Base-by-base conservation (phyloP, 2,797 vertebrate species). In the Tachyglossus aculeatus region DNA sequence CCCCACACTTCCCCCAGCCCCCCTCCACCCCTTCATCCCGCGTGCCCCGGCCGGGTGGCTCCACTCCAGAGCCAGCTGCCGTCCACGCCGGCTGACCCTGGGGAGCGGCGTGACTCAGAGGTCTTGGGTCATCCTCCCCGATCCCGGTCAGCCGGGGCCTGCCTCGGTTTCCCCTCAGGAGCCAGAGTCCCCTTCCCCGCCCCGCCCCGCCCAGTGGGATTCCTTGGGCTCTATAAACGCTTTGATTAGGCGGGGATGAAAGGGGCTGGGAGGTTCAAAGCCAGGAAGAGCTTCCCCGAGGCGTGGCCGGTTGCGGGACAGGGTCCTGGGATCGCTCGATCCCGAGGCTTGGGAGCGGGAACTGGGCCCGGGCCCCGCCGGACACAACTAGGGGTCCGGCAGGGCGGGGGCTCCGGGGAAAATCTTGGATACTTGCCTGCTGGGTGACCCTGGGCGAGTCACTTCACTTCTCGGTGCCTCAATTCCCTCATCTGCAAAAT, bases 241-340 rank as follows among this genome's bases (percentile, higher is more conserved):
- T 78, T 74, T 74, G 71, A 67, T 61, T 77, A 24, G 37, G 24
- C 29, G 54, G 1, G 2, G 70, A 78, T 86, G 69, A 82, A 79
- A 86, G 68, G 67, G 41, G 43, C n/a, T 61, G 19, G 56, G 47
- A 63, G 71, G 66, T 81, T 78, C 84, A 81, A 80, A 72, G 74
- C 33, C 3, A 22, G 19, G n/a, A 4, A 47, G 55, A 24, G 47
- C 32, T 76, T 59, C 19, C 25, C 21, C 51, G 37, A 22, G 41
- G 43, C 54, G 44, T 62, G 12, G 5, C 41, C 34, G 36, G 45
- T 16, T 11, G 68, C 18, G 13, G 43, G 41, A 47, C n/a, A n/a
- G n/a, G 71, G 76, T 1, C 5, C 52, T 40, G 25, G 59, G 25
- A 44, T 45, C 58, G 73, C 59, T 27, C 74, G 66, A 56, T 58